Evolutionary conservation across 2,113 vertebrate species (phyloP).

Genomic region (Mastomys natalensis): DNA sequence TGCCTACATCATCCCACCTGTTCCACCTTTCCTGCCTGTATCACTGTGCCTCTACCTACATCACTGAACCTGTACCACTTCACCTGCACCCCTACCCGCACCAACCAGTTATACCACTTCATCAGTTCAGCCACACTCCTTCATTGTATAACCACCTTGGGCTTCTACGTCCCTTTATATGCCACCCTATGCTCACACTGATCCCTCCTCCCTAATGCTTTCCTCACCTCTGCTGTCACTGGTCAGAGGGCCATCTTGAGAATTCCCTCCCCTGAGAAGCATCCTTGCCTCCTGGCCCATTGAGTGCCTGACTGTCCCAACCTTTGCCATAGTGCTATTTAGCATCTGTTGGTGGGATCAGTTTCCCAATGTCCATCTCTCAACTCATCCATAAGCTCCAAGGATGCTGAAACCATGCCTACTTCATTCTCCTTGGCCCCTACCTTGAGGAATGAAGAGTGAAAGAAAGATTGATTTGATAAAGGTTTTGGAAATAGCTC

Average conservation of each 20-base stretch:
- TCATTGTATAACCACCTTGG: background rate
- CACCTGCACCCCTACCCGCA: background rate
- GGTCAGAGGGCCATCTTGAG: background rate
- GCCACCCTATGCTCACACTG: background rate
- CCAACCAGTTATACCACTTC: background rate
- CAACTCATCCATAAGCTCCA: background rate
- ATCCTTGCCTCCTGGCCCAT: background rate
- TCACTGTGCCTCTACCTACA: background rate
- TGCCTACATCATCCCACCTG: background rate
- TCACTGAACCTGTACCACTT: background rate
- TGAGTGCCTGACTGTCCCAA: background rate
- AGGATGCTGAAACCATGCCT: background rate
- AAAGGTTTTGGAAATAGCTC: background rate
- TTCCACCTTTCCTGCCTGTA: background rate
- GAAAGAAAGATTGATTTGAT: background rate
- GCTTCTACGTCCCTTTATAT: background rate
- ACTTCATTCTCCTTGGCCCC: background rate
- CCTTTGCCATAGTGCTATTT: background rate
- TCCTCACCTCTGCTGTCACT: background rate
- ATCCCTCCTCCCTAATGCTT: background rate
- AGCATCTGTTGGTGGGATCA: background rate
- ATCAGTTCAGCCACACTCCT: background rate
- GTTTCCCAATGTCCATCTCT: background rate
- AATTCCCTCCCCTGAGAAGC: background rate
- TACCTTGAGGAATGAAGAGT: background rate